Evolutionary conservation across 2,797 vertebrate species (phyloP), one percentile per base, ranked within the genome.

Genomic region (Triplophysa bombifrons): DNA sequence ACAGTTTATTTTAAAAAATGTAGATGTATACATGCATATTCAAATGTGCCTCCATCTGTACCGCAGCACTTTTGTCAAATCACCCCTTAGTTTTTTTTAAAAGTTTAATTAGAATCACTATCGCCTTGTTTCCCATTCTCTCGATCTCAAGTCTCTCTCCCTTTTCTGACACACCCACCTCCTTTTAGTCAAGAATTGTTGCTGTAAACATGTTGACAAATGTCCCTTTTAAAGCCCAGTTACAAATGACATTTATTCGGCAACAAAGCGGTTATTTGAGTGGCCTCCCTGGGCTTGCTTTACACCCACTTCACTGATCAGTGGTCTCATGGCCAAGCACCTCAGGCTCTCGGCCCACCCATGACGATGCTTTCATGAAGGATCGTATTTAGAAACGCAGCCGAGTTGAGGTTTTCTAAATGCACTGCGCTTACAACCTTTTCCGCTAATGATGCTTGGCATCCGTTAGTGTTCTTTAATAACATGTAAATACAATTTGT

Each of bases 261-360:
- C 89, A 93, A 93, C 92, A 93, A 93, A 92, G 92, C 90, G 89
- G 93, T 91, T 90, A 95, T 91, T 92, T 89, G 93, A 95, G 93
- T 93, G 84, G 92, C 85, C 91, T 93, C 88, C 84, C 85, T 85
- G 87, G 90, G 89, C 92, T 91, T 90, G 90, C 91, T 93, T 91
- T 93, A 89, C 90, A 92, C 92, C 93, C 90, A 92, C 89, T 82
- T 84, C 87, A 90, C 89, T 91, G 92, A 93, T 94, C 93, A 90
- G 89, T 92, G 93, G 92, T 94, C 92, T 90, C 84, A 85, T 88
- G 81, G 88, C 91, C 92, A 93, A 90, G 90, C 90, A 88, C 88
- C 91, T 90, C 88, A 87, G 86, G 88, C 89, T 87, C 85, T 85
- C 6, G 87, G 93, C 91, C 93, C 94, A 95, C 93, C 94, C 94